Base-by-base conservation (phyloP, 2,888 invertebrate genomes). In the Opisthograptis luteolata region DNA sequence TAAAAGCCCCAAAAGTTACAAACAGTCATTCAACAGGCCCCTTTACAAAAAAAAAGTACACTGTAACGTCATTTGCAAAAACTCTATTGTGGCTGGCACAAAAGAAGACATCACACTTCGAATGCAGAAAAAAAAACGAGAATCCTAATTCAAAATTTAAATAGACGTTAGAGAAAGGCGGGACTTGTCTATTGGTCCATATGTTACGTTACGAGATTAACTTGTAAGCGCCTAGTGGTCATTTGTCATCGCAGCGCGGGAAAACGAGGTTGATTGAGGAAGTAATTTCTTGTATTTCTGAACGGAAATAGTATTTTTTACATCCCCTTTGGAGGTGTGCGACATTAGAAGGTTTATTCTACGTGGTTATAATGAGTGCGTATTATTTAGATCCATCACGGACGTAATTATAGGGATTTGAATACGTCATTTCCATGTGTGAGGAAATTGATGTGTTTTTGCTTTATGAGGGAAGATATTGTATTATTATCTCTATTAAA, bases 241-340 rank as follows among this genome's bases (percentile, higher is more conserved):
- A 89, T 90, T 88, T 86, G 87, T 89, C 90, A 89, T 83, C 78
- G 75, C 70, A 58, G 66, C 71, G 68, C 67, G 55, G 58, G 57
- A 57, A 57, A 56, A 62, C 59, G 51, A 72, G 72, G 62, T 84
- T 90, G 90, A 90, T 90, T 90, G 88, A 88, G 90, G 90, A 90
- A 90, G 90, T 86, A 72, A 87, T 89, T 88, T 88, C 85, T 84
- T 74, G 76, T 78, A 66, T 79, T 70, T 80, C 75, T 75, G 76
- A 84, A 78, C 88, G 90, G 90, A 90, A 86, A 89, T 84, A 82
- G 78, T 79, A 77, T 82, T 86, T 89, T 87, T 79, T 69, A 77
- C 74, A 79, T 79, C 84, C 81, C 80, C 77, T 65, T 62, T 56
- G 56, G 70, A 69, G 76, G 75, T 56, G 70, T 69, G 78, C 76